Evolutionary conservation across 2,888 invertebrate genomes (phyloP).

Genomic region (Mongoloraphidia duomilia): DNA sequence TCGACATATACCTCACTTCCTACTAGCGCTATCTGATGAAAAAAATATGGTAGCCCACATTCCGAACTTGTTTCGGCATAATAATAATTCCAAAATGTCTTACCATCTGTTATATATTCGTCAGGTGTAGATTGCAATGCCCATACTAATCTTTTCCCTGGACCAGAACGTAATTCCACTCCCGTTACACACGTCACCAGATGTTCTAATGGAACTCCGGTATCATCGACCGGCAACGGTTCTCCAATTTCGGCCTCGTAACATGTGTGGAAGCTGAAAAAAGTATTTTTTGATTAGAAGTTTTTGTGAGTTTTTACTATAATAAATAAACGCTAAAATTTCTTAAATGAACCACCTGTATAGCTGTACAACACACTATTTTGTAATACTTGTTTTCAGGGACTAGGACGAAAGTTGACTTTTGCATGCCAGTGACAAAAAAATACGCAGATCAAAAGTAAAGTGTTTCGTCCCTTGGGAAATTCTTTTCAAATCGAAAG

Average conservation of each 20-base stretch:
- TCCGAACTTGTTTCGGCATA: neutral
- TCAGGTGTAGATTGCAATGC: conserved; percentile 20
- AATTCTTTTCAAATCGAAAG: too few relatives aligned
- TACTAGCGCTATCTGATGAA: too few relatives aligned
- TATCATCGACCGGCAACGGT: conserved; percentile 42
- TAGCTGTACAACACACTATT: neutral
- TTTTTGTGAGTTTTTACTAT: too few relatives aligned
- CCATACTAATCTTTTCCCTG: conserved; percentile 40
- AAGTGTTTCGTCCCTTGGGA: too few relatives aligned
- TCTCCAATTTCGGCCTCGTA: conserved; percentile 60
- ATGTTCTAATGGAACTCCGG: conserved; percentile 80
- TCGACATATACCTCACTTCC: too few relatives aligned
- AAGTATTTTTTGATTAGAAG: conserved; percentile 7
- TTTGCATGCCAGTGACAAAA: too few relatives aligned
- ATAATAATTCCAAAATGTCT: neutral
- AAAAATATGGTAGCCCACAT: too few relatives aligned
- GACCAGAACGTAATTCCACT: conserved; percentile 40
- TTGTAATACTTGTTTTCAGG: neutral
- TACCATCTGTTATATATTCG: conserved; percentile 26
- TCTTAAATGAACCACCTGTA: neutral
- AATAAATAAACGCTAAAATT: neutral
- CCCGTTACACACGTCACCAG: conserved; percentile 71
- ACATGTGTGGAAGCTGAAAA: conserved; percentile 59
- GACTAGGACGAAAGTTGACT: too few relatives aligned
- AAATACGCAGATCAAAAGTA: too few relatives aligned